These are phyloP conservation scores for Sinocyclocheilus anophthalmus DNA, from an alignment of 2,113 vertebrate genomes.

Conservation along the genomic window DNA sequence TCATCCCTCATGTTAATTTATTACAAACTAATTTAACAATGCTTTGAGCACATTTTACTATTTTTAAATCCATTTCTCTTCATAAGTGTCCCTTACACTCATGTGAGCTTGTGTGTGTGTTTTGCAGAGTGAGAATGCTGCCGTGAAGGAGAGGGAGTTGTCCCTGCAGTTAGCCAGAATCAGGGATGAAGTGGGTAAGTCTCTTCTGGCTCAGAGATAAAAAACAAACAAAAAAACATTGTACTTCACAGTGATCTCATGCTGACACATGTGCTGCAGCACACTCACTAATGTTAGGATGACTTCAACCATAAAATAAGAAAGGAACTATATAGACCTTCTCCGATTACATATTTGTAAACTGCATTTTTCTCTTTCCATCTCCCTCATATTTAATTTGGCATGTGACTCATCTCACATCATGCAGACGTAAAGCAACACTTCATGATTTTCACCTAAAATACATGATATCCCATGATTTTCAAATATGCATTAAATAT, in stretches of 20 bases:
- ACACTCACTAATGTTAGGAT: slow-evolving; percentile 20
- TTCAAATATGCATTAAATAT: not conserved
- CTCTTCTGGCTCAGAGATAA: not conserved
- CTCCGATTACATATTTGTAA: not conserved
- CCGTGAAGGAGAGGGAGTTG: slow-evolving; percentile 89
- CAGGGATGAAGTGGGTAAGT: slow-evolving; percentile 99
- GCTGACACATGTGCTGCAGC: not conserved
- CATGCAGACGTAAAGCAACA: not conserved
- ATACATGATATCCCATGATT: not conserved
- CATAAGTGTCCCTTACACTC: not conserved
- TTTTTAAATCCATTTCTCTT: not conserved
- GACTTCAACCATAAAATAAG: slow-evolving; percentile 15
- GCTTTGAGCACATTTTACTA: not conserved
- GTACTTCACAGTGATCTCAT: not conserved
- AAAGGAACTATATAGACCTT: not conserved
- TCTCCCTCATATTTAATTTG: not conserved
- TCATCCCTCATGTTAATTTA: not conserved
- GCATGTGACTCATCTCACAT: not conserved
- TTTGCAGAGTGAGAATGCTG: slow-evolving; percentile 87
- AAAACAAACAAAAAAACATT: not conserved
- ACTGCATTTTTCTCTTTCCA: not conserved
- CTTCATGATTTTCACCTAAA: not conserved
- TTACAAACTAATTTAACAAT: not conserved
- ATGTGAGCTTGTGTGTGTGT: slow-evolving; percentile 45
- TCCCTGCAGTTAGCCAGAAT: slow-evolving; percentile 87